Base-by-base conservation (phyloP, 2,797 vertebrate genomes). In the Tokudaia muenninki region DNA sequence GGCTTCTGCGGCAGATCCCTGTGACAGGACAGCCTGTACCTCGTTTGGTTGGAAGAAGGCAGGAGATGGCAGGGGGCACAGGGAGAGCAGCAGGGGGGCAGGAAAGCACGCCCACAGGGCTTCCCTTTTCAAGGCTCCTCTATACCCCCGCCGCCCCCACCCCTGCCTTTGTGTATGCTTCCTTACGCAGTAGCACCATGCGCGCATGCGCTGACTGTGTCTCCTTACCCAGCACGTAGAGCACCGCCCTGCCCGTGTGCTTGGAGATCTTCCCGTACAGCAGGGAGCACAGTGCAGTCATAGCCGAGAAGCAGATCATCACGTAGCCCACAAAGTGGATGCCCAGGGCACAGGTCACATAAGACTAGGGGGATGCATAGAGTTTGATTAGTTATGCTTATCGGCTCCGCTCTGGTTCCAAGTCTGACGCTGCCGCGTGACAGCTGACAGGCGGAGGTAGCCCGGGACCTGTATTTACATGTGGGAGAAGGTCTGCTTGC, bases 291-390 rank as follows among this genome's bases (percentile, higher is more conserved):
- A 99, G 44, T 0, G 99, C 99, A 84, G 99, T 99, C 9, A 98
- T 11, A 21, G 99, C 99, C 5, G 99, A 98, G 65, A 99, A 99
- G 97, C 99, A 99, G 98, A 99, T 99, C 99, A 99, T 99, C 93
- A 98, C 98, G 59, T 98, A 99, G 16, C 99, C 99, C 26, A 99
- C 99, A 0, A 95, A 99, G 44, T 99, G 99, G 98, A 99, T 99
- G 87, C 99, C 99, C 97, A 99, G 97, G 21, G 99, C 99, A 77
- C 99, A 99, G 67, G 99, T 99, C 91, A 99, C 98, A 0, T 99
- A 99, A 29, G 99, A 98, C 99, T 99, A 50, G 37, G 61, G 65
- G 96, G 21, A 95, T 90, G n/a, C 75, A 3, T 12, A 21, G 86
- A 59, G 3, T 14, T 16, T 19, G 2, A 9, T 95, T 57, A 92